Conservation (phyloP, 2,113 vertebrate species). For the Anser brachyrhynchus region DNA sequence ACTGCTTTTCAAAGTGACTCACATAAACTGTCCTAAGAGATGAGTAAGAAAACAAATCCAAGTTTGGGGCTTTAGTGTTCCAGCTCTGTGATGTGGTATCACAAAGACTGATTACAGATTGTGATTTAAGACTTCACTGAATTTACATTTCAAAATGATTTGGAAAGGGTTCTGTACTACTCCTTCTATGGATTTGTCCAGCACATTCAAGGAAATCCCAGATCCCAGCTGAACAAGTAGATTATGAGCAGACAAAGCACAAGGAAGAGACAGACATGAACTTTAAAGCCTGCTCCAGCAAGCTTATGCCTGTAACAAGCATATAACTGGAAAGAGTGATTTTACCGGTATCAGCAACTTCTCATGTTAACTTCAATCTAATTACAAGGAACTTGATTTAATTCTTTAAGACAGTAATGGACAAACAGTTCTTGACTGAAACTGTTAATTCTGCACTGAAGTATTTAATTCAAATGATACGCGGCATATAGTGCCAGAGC, state of each 20-base stretch:
- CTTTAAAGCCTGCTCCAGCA: conserved; percentile 11
- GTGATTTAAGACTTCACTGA: neutral
- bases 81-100: neutral
- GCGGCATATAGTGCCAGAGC: neutral
- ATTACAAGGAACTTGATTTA: neutral
- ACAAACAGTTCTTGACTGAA: neutral
- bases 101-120: neutral
- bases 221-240: conserved; percentile 10
- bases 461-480: neutral
- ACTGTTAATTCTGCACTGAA: neutral
- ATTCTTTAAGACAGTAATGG: neutral
- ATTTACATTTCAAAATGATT: neutral
- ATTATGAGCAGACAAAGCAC: conserved; percentile 1
- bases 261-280: conserved; percentile 2
- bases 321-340: neutral
- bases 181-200: conserved; percentile 4
- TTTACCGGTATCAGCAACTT: neutral
- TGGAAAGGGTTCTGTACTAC: neutral
- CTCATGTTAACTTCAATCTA: neutral
- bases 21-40: neutral
- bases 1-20: neutral
- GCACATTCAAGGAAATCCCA: conserved; percentile 27
- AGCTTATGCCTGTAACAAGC: conserved; percentile 18
- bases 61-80: neutral
- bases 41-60: neutral